Percentiles rank a stretch among this genome's conserved stretches.
Conservation (phyloP, 2,113 vertebrate species). For the Picathartes gymnocephalus region DNA sequence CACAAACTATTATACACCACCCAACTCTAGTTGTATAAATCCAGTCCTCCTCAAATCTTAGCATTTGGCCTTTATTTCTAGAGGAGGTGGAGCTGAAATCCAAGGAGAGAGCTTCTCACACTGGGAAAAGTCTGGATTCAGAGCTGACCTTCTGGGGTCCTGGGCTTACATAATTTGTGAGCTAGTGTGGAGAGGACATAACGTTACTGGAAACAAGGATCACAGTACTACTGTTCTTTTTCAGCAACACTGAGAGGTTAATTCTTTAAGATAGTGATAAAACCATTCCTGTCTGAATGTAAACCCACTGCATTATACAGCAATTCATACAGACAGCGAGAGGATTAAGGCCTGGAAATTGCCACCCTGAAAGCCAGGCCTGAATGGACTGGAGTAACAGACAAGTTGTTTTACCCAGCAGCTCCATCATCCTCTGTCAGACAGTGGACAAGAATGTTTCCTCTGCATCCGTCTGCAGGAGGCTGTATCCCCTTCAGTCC, state of each 20-base stretch:
- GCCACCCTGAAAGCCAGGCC: neutral
- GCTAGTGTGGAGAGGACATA: neutral
- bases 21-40: neutral
- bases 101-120: neutral
- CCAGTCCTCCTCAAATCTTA: neutral
- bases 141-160: neutral
- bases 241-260: neutral
- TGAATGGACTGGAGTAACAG: neutral
- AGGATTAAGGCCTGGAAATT: neutral
- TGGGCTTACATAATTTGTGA: neutral
- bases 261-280: neutral
- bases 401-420: neutral
- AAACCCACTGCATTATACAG: neutral
- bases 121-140: neutral
- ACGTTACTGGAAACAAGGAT: neutral
- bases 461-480: neutral
- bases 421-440: neutral
- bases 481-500: neutral
- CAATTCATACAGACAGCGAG: fast-evolving
- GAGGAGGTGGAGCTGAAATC: neutral
- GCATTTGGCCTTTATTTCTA: neutral
- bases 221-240: neutral
- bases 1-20: neutral
- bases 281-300: neutral
- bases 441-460: neutral